Base-by-base conservation (phyloP, 2,113 vertebrate species). In the Chunga burmeisteri region DNA sequence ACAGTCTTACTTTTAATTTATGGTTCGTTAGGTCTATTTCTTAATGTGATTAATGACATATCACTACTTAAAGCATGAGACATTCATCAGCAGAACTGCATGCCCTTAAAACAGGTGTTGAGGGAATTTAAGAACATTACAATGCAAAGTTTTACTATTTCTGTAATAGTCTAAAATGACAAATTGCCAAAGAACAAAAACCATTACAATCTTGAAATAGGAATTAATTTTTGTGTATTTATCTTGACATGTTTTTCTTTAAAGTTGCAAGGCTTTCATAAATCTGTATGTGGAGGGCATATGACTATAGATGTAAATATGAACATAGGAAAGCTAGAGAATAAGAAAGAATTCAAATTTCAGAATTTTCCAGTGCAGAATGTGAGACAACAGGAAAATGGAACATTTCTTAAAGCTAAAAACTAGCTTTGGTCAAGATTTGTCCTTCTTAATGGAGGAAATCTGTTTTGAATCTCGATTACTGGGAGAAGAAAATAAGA, bases 11-110 rank as follows among this genome's bases (percentile, higher is more conserved):
- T 94, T 95, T 97, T 90, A 97, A 95, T 94, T 98, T 96, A 96
- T 97, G 96, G 97, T 95, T 98, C 75, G 27, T 98, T 98, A 97
- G 95, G 81, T 65, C 82, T 97, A 90, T 96, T 98, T 97, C 97
- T 98, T 97, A 94, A 97, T 93, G 97, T 97, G 97, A 98, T 98
- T 98, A 98, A 98, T 98, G 97, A 79, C 95, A 95, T 90, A 96
- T 98, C 98, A 96, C 75, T 92, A 93, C 95, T 62, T 86, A 95
- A 94, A 94, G 95, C 77, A 73, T 27, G 44, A 93, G 97, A 81
- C 92, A 98, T 98, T 96, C 97, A 98, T 98, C 97, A 98, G 93
- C 59, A 90, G 84, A 94, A n/a, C 66, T 71, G 59, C 42, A 70
- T 93, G 95, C 78, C 89, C 96, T 96, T 92, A 97, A 97, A 96